Conservation (phyloP, 2,888 invertebrate species). For the Eulithis prunata region DNA sequence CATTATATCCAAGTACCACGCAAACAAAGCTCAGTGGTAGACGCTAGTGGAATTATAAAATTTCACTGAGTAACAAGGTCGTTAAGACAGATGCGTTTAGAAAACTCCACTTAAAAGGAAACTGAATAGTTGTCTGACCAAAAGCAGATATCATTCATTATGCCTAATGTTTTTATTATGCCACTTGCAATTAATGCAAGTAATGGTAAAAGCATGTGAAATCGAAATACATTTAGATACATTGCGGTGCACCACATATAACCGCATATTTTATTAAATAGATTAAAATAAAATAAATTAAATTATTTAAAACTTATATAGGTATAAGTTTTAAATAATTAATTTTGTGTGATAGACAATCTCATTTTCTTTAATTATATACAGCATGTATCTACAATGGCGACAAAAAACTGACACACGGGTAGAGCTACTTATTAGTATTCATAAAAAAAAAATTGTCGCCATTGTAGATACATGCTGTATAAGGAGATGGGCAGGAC, state of each 20-base stretch:
- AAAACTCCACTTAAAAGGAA: slow-evolving; percentile 54
- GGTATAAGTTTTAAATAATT: too few relatives aligned
- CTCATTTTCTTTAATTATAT: too few relatives aligned
- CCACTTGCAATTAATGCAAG: slow-evolving; percentile 13
- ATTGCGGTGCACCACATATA: not conserved
- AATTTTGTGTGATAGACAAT: too few relatives aligned
- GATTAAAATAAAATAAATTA: too few relatives aligned
- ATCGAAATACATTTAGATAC: slow-evolving; percentile 6
- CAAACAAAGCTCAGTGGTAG: slow-evolving; percentile 3
- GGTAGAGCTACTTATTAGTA: too few relatives aligned
- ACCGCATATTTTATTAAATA: too few relatives aligned
- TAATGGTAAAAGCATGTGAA: slow-evolving; percentile 10
- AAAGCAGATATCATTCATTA: slow-evolving; percentile 55
- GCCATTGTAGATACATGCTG: too few relatives aligned
- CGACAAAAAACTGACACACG: too few relatives aligned
- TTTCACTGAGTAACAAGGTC: slow-evolving; percentile 43
- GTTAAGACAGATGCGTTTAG: slow-evolving; percentile 48
- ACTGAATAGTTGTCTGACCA: slow-evolving; percentile 51
- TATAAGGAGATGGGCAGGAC: too few relatives aligned
- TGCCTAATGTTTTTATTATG: slow-evolving; percentile 45
- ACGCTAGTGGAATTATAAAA: slow-evolving; percentile 31
- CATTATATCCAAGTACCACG: not conserved
- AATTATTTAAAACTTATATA: too few relatives aligned
- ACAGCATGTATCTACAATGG: too few relatives aligned
- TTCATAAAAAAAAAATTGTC: too few relatives aligned